Percentiles rank a stretch among this genome's conserved stretches.
These are phyloP conservation scores for Toxotes jaculatrix DNA, from an alignment of 2,113 vertebrate genomes.

Conservation along the genomic window DNA sequence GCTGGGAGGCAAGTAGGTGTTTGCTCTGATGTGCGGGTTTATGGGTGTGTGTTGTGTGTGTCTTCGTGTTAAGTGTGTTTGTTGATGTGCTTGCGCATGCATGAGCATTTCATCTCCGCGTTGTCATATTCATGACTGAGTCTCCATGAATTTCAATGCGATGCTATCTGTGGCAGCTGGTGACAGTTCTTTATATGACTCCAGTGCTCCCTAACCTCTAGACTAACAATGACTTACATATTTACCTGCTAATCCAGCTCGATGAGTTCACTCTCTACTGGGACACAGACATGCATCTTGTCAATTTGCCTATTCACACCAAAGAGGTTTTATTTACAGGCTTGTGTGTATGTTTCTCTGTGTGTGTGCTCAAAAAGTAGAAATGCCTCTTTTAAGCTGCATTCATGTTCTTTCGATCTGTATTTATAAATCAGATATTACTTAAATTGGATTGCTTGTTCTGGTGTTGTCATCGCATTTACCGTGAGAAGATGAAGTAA, in stretches of 20 bases:
- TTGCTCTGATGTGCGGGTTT: conserved; percentile 49
- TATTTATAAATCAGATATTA: not conserved
- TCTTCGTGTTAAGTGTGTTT: conserved; percentile 41
- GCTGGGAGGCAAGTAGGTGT: conserved; percentile 62
- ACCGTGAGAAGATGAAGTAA: conserved; percentile 24
- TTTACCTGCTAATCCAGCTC: conserved; percentile 57
- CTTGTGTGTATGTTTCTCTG: not conserved
- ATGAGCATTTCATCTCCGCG: conserved; percentile 22
- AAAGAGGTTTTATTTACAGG: conserved; percentile 31
- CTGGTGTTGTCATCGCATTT: not conserved
- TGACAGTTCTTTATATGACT: conserved; percentile 58
- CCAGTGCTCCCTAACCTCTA: conserved; percentile 50
- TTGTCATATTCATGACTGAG: conserved; percentile 48
- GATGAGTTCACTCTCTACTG: conserved; percentile 3
- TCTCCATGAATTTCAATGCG: conserved; percentile 67
- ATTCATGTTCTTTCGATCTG: not conserved
- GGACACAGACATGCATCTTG: conserved; percentile 17
- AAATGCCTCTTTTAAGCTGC: not conserved
- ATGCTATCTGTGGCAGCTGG: conserved; percentile 64
- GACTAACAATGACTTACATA: conserved; percentile 52
- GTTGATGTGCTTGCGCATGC: conserved; percentile 3
- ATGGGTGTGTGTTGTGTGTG: conserved; percentile 19
- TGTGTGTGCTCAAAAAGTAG: not conserved
- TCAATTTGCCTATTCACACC: conserved; percentile 25
- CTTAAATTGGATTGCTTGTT: not conserved